A percentile compares a stretch with the other conserved stretches of the same genome.
Conservation (phyloP, 2,888 invertebrate genomes). For the Pristionchus exspectatus region DNA sequence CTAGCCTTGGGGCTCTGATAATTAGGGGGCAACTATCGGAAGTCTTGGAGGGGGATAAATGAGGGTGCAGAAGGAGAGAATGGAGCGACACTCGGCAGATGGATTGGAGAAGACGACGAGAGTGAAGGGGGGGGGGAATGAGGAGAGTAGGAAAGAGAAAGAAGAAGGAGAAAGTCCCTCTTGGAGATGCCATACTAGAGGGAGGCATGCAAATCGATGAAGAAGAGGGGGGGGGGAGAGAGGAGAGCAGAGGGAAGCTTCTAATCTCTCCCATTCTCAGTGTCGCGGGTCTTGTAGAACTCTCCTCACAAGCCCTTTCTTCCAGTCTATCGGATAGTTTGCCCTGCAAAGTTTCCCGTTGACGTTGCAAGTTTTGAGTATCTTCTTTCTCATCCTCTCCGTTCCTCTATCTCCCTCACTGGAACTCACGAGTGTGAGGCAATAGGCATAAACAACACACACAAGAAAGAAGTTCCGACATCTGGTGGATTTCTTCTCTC, state of each 20-base stretch:
- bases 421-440: background rate
- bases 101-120: background rate
- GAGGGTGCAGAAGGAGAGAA: background rate
- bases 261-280: background rate
- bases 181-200: conserved; percentile 30
- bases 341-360: background rate
- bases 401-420: background rate
- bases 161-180: background rate
- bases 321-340: background rate
- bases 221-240: background rate
- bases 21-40: background rate
- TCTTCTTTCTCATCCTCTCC: background rate
- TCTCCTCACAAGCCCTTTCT: background rate
- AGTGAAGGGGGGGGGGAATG: background rate
- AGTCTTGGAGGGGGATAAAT: background rate
- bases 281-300: background rate
- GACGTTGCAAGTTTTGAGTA: conserved; percentile 2
- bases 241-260: background rate
- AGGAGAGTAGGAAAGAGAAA: background rate
- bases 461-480: background rate
- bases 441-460: conserved; percentile 5
- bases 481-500: background rate
- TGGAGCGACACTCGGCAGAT: background rate
- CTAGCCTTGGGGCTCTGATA: background rate
- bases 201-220: conserved; percentile 42